A percentile compares a stretch with the other conserved stretches of the same genome.
Conservation (phyloP, 1,140 invertebrate species). For the Onthophagus taurus region DNA sequence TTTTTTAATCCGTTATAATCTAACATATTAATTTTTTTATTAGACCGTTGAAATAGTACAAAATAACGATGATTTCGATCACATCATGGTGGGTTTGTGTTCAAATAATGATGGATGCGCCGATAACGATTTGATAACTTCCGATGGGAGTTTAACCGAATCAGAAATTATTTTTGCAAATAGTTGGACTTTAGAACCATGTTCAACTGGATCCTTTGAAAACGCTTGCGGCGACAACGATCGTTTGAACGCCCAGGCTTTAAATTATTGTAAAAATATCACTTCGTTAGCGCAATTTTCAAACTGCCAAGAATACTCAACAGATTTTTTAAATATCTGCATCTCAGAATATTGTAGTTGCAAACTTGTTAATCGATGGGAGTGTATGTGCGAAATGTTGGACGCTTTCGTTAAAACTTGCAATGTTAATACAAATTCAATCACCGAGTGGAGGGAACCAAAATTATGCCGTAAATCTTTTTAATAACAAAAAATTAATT, state of each 20-base stretch:
- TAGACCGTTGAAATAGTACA: slow-evolving; percentile 42
- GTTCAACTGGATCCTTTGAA: slow-evolving; percentile 45
- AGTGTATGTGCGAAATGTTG: slow-evolving; percentile 67
- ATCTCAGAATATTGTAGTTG: slow-evolving; percentile 72
- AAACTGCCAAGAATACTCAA: slow-evolving; percentile 51
- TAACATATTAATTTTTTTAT: too few species aligned
- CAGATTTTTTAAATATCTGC: slow-evolving; percentile 58
- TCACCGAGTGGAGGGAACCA: slow-evolving; percentile 60
- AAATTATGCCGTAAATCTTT: slow-evolving; percentile 64
- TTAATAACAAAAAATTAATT: neutral
- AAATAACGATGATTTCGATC: slow-evolving; percentile 59
- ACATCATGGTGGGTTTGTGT: slow-evolving; percentile 70
- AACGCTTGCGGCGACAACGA: slow-evolving; percentile 38
- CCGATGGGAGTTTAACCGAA: slow-evolving; percentile 43
- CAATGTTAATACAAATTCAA: slow-evolving; percentile 56
- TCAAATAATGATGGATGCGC: slow-evolving; percentile 62
- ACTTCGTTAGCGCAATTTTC: too few species aligned
- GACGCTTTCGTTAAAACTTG: slow-evolving; percentile 65
- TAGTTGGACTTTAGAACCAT: slow-evolving; percentile 55
- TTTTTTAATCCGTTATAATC: too few species aligned
- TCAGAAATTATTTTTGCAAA: slow-evolving; percentile 48
- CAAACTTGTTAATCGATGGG: slow-evolving; percentile 41
- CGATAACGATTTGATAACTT: slow-evolving; percentile 58
- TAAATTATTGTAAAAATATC: too few species aligned
- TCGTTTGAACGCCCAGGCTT: slow-evolving; percentile 44